These are phyloP conservation scores for Hirundo rustica DNA, from an alignment of 2,797 vertebrate genomes.

Conservation along the genomic window DNA sequence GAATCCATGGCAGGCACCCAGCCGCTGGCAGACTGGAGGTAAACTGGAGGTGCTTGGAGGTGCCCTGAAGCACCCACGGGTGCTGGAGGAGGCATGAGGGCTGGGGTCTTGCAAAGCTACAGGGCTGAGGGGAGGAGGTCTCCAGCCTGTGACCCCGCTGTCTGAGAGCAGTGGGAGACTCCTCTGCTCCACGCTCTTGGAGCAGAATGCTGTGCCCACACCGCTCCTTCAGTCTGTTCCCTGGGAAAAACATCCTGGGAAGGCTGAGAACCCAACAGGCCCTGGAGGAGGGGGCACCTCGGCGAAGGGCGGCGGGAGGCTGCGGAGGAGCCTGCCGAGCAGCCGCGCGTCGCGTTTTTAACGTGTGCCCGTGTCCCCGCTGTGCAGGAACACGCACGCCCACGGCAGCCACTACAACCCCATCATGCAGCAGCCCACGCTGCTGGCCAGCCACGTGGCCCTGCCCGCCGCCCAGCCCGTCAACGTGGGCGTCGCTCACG, in stretches of 20 bases:
- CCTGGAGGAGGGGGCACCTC: not conserved
- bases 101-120: not conserved
- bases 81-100: not conserved
- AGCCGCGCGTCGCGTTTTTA: not conserved
- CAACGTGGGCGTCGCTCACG: slow-evolving; percentile 96
- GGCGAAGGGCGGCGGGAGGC: not conserved
- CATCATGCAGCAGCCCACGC: slow-evolving; percentile 98
- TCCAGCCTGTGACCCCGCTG: accelerated
- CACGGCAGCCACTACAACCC: slow-evolving; percentile 97
- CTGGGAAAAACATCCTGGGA: not conserved
- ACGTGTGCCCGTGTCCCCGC: not conserved
- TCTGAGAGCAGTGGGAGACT: not conserved
- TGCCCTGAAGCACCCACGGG: not conserved
- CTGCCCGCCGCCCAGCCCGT: slow-evolving; percentile 94
- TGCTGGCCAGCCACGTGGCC: slow-evolving; percentile 91
- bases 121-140: not conserved
- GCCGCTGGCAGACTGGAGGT: slow-evolving; percentile 97
- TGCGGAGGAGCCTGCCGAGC: not conserved
- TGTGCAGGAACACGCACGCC: slow-evolving; percentile 89
- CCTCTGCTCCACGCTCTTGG: accelerated
- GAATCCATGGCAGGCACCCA: slow-evolving; percentile 94
- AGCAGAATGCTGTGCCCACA: accelerated
- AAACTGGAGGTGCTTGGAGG: slow-evolving; percentile 15
- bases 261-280: not conserved
- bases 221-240: not conserved